Conservation (phyloP, 2,113 vertebrate species). For the Lathamus discolor region DNA sequence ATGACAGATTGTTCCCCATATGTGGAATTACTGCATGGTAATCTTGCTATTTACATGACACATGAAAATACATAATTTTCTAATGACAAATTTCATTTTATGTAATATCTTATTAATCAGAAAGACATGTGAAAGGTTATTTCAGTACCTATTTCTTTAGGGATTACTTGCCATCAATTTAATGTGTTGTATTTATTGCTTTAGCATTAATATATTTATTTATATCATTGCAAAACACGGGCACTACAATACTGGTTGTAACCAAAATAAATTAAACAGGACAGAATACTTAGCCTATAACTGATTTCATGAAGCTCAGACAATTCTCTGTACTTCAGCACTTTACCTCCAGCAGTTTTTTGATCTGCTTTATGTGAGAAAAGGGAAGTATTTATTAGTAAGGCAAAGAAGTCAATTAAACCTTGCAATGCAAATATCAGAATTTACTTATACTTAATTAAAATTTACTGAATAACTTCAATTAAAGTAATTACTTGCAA, state of each 20-base stretch:
- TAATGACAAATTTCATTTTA: slow-evolving; percentile 18
- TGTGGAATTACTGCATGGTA: slow-evolving; percentile 15
- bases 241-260: background rate
- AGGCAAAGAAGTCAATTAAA: slow-evolving; percentile 13
- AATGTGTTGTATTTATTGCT: background rate
- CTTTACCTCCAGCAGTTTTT: slow-evolving; percentile 6
- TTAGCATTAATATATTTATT: background rate
- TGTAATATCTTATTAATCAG: background rate
- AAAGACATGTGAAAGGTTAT: background rate
- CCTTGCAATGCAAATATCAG: slow-evolving; percentile 37
- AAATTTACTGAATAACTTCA: background rate
- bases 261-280: background rate
- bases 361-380: background rate
- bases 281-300: background rate
- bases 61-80: slow-evolving; percentile 13
- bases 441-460: slow-evolving; percentile 49
- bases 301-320: background rate
- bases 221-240: background rate
- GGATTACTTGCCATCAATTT: background rate
- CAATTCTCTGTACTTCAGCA: background rate
- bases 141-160: background rate
- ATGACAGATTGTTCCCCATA: slow-evolving; percentile 51
- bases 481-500: slow-evolving; percentile 28
- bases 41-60: slow-evolving; percentile 24
- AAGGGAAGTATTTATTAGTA: slow-evolving; percentile 18